These are phyloP conservation scores for Palythoa caribaeorum DNA, from an alignment of 92 coral and sea anemone species.

Conservation along the genomic window DNA sequence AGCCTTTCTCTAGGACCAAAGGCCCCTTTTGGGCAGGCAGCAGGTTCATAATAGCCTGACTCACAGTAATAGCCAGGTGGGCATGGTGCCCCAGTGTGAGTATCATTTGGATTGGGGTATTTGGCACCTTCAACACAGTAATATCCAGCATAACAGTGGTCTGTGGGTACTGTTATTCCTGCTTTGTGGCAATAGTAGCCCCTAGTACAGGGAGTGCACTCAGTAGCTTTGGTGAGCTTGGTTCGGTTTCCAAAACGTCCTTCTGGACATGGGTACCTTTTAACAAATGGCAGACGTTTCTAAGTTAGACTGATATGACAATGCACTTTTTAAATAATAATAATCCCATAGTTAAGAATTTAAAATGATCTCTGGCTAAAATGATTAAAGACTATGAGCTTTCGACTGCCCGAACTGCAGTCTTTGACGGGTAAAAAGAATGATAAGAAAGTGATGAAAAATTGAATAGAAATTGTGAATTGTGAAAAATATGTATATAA, in stretches of 20 bases:
- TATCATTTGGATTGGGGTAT: conserved; percentile 90
- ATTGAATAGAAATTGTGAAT: no score
- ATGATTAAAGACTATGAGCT: no score
- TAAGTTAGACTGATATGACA: neutral
- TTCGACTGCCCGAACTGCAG: no score
- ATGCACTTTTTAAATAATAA: no score
- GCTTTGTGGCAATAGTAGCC: conserved; percentile 90
- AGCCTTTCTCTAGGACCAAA: conserved; percentile 83
- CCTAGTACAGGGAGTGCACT: conserved; percentile 85
- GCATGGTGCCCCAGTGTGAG: conserved; percentile 91
- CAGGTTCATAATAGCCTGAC: conserved; percentile 80
- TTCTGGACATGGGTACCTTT: conserved; percentile 87
- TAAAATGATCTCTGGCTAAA: no score
- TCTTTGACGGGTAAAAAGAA: no score
- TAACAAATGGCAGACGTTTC: neutral
- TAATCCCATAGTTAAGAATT: no score
- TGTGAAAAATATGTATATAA: no score
- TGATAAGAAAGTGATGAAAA: no score
- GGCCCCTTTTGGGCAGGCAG: conserved; percentile 92
- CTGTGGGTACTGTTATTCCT: conserved; percentile 88
- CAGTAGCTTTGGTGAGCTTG: conserved; percentile 62
- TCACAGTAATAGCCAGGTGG: conserved; percentile 88
- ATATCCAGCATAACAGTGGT: conserved; percentile 90
- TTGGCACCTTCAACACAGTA: conserved; percentile 89
- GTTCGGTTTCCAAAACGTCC: conserved; percentile 95